These are phyloP conservation scores for Nasonia vitripennis DNA, from an alignment of 1,140 invertebrate genomes.

Conservation along the genomic window DNA sequence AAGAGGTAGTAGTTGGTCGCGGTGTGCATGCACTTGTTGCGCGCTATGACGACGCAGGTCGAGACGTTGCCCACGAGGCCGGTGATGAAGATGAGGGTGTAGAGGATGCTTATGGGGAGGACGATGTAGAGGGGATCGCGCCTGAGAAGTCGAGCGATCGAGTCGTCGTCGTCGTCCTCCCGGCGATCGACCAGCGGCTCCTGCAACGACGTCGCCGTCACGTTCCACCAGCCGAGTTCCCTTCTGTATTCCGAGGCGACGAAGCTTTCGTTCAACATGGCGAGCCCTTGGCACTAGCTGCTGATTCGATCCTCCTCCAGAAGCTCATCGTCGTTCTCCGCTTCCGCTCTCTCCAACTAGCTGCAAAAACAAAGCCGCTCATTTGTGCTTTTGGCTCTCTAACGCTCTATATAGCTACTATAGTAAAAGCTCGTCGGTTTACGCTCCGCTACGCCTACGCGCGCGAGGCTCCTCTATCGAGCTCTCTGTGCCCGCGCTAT, in stretches of 20 bases:
- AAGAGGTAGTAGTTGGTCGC: constrained; percentile 95
- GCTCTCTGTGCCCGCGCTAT: no score
- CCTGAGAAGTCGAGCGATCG: constrained; percentile 52
- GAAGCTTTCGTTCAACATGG: not conserved
- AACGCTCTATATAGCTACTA: no score
- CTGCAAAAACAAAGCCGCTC: no score
- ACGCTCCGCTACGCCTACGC: no score
- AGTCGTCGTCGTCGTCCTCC: no score
- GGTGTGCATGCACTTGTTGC: constrained; percentile 92
- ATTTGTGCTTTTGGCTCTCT: no score
- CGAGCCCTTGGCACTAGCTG: not conserved
- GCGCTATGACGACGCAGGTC: constrained; percentile 93
- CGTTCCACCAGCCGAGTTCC: not conserved
- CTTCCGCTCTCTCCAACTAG: no score
- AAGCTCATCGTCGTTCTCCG: not conserved
- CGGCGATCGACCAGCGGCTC: not conserved
- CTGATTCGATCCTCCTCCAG: not conserved
- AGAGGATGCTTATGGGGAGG: constrained; percentile 87
- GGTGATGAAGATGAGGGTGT: constrained; percentile 87
- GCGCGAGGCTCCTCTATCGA: no score
- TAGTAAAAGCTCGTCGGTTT: no score
- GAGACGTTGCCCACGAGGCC: constrained; percentile 94
- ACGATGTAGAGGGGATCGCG: constrained; percentile 84
- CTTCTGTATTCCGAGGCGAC: not conserved
- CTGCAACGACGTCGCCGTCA: not conserved